Evolutionary conservation across 2,797 vertebrate genomes (phyloP).

Genomic region (Sebastolobus alascanus): DNA sequence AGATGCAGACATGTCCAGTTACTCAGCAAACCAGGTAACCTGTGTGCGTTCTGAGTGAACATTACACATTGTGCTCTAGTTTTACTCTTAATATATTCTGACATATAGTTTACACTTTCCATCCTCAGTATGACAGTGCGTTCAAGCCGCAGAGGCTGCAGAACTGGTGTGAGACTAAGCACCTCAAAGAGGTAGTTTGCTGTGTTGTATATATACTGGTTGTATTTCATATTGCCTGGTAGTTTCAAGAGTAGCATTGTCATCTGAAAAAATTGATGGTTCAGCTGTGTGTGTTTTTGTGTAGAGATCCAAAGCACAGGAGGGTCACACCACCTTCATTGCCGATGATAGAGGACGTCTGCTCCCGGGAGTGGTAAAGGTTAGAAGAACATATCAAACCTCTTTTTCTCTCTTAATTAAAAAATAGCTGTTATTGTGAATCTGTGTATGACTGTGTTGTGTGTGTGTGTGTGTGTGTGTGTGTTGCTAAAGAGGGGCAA

Average conservation of each 20-base stretch:
- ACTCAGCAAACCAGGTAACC: conserved; percentile 83
- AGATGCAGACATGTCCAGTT: conserved; percentile 73
- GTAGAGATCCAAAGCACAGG: conserved; percentile 77
- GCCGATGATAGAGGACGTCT: conserved; percentile 88
- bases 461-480: conserved; percentile 15
- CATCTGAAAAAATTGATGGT: neutral
- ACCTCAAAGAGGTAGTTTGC: conserved; percentile 76
- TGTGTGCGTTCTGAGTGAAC: neutral
- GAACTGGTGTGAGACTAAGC: conserved; percentile 86
- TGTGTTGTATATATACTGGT: neutral
- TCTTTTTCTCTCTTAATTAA: neutral
- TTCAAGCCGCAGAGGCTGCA: conserved; percentile 84
- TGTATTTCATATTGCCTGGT: neutral
- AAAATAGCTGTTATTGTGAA: neutral
- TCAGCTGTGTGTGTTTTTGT: conserved; percentile 20
- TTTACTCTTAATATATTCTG: neutral
- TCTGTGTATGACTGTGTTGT: neutral
- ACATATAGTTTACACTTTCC: neutral
- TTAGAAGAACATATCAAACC: conserved; percentile 51
- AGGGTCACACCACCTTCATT: conserved; percentile 86
- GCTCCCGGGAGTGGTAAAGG: conserved; percentile 85
- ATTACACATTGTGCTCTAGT: neutral
- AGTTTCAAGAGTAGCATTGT: neutral
- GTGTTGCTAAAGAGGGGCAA: conserved; percentile 61
- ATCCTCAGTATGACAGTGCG: conserved; percentile 84